phyloP scores from a whole-genome alignment of 2,888 invertebrate species.

The Escarpia spicata region DNA sequence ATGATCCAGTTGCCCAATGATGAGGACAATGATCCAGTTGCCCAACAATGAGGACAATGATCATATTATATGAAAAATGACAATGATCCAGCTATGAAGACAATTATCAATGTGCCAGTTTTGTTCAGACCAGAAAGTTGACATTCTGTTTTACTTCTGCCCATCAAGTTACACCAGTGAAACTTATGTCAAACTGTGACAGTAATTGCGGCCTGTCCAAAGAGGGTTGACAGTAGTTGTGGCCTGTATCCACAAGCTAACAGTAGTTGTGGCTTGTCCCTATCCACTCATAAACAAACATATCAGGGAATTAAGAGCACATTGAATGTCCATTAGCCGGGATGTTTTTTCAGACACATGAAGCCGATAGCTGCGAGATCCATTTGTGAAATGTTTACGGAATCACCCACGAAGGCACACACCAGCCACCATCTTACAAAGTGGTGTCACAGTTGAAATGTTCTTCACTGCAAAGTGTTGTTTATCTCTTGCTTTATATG shows the following conservation, averaged over 20 bases:
- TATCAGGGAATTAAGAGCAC: background rate
- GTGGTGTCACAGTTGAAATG: background rate
- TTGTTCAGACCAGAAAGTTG: background rate
- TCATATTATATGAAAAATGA: too few species aligned
- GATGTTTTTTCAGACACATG: background rate
- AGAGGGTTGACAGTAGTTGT: background rate
- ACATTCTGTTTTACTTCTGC: background rate
- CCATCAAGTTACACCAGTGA: background rate
- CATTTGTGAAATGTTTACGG: background rate
- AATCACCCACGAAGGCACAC: background rate
- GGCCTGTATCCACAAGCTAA: background rate
- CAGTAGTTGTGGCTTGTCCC: background rate
- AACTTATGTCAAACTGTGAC: background rate
- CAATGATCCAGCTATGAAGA: too few species aligned
- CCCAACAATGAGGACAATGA: too few species aligned
- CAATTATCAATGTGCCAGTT: background rate
- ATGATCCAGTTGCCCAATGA: too few species aligned
- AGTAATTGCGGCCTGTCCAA: background rate
- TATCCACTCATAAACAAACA: background rate
- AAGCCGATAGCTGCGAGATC: background rate
- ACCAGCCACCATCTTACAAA: background rate
- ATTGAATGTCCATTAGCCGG: background rate
- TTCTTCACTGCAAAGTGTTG: background rate
- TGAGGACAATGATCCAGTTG: too few species aligned
- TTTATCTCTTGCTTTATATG: background rate